Base-by-base conservation (phyloP, 2,888 invertebrate species). In the Meandrusa payeni region DNA sequence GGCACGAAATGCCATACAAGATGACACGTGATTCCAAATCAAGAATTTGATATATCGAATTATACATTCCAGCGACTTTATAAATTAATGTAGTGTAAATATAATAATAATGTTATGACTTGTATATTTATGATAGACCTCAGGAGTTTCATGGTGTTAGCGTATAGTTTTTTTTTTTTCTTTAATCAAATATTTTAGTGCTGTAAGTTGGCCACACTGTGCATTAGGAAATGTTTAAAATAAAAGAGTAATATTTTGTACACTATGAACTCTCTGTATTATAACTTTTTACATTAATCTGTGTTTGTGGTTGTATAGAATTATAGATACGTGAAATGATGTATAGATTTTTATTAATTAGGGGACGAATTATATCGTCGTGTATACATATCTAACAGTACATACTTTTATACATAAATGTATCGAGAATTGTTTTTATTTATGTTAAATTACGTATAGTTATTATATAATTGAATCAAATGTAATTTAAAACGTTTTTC, bases 1-100 rank as follows among this genome's bases (percentile, higher is more conserved):
- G 81, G 81, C 85, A 62, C 62, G 61, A 61, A 75, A 71, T 75
- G 83, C 82, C 82, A 82, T 81, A 81, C 61, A 59, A 51, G 56
- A 64, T 68, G 58, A 61, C 69, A 68, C 70, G 67, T 69, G 71
- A 65, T 52, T 55, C 50, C 54, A 51, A 56, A 55, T 58, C 55
- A 55, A 47, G 34, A 39, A 43, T 48, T 49, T 48, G 49, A 51
- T 48, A 52, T 51, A 59, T 26, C 46, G 44, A 44, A 39, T 23
- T 39, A 28, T 45, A 41, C 48, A 48, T 48, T 51, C 49, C 49
- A 48, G 44, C 32, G 34, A 45, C 15, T 41, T 41, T 34, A n/a
- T 15, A 32, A 27, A 32, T 22, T 36, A 27, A 42, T 52, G 47
- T 48, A 55, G 54, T 76, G 78, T 82, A 80, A 79, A 80, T 80